Conservation (phyloP, 1,140 invertebrate species). For the Drosophila miranda region DNA sequence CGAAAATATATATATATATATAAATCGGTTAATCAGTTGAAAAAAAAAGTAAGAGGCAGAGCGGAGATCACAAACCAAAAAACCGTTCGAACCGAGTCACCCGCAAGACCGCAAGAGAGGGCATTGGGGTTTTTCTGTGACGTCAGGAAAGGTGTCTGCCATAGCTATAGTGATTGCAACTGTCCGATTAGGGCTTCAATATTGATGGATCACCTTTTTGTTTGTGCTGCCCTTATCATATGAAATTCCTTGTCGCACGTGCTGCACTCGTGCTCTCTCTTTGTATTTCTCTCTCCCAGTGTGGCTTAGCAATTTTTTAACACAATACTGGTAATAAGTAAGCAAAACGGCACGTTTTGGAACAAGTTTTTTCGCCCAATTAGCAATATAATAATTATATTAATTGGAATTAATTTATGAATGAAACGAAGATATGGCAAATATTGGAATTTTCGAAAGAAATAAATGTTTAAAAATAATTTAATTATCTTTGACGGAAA, state of each 20-base stretch:
- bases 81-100: conserved; percentile 26
- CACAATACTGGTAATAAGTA: conserved; percentile 25
- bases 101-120: conserved; percentile 9
- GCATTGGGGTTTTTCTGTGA: conserved; percentile 23
- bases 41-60: conserved; percentile 52
- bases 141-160: not conserved
- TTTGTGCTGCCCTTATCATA: too few species aligned
- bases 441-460: too few species aligned
- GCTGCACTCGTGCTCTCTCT: not conserved
- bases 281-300: too few species aligned
- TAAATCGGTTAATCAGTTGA: conserved; percentile 11
- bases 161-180: not conserved
- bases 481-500: too few species aligned
- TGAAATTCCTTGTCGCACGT: not conserved
- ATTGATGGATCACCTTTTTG: conserved; percentile 1
- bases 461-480: too few species aligned
- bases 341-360: not conserved
- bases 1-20: conserved; percentile 1
- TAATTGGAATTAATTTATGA: conserved; percentile 9
- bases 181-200: conserved; percentile 9
- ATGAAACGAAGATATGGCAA: not conserved
- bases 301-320: not conserved
- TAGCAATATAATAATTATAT: conserved; percentile 8
- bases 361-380: not conserved
- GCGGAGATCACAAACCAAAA: conserved; percentile 9